These are phyloP conservation scores for Napeogenes inachia DNA, from an alignment of 2,888 invertebrate species.

Conservation along the genomic window DNA sequence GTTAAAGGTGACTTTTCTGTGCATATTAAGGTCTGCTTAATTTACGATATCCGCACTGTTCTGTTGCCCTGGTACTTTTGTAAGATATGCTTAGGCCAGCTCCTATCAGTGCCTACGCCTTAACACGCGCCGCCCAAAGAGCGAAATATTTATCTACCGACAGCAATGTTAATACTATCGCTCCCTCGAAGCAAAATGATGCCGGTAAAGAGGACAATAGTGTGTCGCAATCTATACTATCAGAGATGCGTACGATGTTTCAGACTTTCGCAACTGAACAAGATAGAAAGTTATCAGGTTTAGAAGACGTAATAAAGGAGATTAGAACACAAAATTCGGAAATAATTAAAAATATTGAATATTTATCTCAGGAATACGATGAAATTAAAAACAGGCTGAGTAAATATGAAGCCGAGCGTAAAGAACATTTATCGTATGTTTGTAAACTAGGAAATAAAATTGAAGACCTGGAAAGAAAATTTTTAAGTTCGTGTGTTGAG, in stretches of 20 bases:
- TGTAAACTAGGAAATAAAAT: slow-evolving; percentile 7
- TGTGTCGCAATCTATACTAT: neutral
- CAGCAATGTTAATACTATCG: neutral
- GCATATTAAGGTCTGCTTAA: too few species aligned
- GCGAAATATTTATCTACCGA: slow-evolving; percentile 4
- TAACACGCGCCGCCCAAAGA: neutral
- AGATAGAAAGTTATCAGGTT: slow-evolving; percentile 1
- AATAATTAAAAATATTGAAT: too few species aligned
- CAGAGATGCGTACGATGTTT: slow-evolving; percentile 7
- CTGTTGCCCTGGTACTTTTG: too few species aligned
- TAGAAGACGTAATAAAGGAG: too few species aligned
- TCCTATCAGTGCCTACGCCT: too few species aligned
- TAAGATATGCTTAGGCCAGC: too few species aligned
- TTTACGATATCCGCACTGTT: too few species aligned
- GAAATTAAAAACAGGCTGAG: too few species aligned
- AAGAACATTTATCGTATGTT: neutral
- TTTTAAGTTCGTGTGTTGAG: slow-evolving; percentile 6
- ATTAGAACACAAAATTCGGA: too few species aligned
- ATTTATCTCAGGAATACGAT: too few species aligned
- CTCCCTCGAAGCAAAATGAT: neutral
- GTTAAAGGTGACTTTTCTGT: too few species aligned
- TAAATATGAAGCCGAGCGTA: too few species aligned
- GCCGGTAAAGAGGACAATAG: neutral
- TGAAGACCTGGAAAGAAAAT: slow-evolving; percentile 2
- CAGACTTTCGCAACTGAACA: neutral